Evolutionary conservation across 2,888 invertebrate genomes (phyloP).

Genomic region (Scaptomyza polygonia): DNA sequence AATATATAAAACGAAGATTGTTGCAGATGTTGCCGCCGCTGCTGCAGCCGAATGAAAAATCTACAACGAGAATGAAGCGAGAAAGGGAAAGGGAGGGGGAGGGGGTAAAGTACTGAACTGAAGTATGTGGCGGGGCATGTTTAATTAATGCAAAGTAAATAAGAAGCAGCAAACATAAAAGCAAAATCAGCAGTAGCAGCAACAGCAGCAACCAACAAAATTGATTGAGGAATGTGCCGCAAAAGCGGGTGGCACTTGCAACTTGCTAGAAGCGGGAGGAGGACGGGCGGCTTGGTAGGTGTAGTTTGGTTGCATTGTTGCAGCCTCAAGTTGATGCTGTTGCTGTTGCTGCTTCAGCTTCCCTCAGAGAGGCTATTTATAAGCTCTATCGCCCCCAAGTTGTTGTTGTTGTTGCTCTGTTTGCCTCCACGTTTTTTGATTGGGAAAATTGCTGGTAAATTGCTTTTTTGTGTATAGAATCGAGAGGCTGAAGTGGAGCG

Average conservation of each 20-base stretch:
- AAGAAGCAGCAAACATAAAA: slow-evolving; percentile 56
- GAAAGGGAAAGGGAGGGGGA: neutral
- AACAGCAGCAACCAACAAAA: slow-evolving; percentile 55
- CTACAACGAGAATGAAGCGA: slow-evolving; percentile 24
- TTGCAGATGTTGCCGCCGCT: slow-evolving; percentile 69
- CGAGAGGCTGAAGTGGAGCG: neutral
- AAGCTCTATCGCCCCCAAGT: slow-evolving; percentile 46
- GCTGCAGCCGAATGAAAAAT: slow-evolving; percentile 63
- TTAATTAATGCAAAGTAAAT: slow-evolving; percentile 80
- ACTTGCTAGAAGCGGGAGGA: neutral
- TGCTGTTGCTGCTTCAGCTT: slow-evolving; percentile 8
- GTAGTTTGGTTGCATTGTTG: slow-evolving; percentile 54
- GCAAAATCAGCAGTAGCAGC: slow-evolving; percentile 36
- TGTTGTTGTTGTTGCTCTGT: slow-evolving; percentile 4
- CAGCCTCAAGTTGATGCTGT: slow-evolving; percentile 38
- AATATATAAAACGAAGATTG: slow-evolving; percentile 77
- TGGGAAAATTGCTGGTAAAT: slow-evolving; percentile 78
- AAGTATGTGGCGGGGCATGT: slow-evolving; percentile 76
- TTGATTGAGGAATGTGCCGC: slow-evolving; percentile 76
- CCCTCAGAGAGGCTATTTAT: slow-evolving; percentile 69
- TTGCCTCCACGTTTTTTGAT: slow-evolving; percentile 63
- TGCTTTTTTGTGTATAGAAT: slow-evolving; percentile 65
- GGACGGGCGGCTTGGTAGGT: no score
- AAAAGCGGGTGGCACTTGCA: slow-evolving; percentile 58
- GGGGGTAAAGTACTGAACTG: neutral